Evolutionary conservation across 2,888 invertebrate genomes (phyloP), one percentile per base, ranked within the genome.

Genomic region (Limnephilus marmoratus): DNA sequence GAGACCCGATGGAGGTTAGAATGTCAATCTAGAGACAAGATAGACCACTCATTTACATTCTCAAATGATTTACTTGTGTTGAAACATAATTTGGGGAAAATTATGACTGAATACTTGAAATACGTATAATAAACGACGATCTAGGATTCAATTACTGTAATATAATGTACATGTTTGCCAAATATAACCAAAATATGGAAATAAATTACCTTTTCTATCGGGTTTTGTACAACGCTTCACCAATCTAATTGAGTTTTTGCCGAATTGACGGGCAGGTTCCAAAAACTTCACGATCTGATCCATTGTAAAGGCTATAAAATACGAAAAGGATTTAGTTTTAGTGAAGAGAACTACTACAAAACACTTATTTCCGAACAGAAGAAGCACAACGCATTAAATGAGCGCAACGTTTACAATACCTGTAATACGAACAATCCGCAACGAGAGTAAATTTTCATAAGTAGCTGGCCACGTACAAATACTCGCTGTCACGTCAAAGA

Each of bases 171-270:
- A 68, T 68, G 68, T 24, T 68, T 7, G 7, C 2, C 68, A 24
- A 68, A 68, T 68, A 24, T n/a, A 68, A 68, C 24, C 24, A n/a
- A 68, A 68, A 68, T 68, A 68, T 5, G 68, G 68, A 68, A 24
- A 68, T 68, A 89, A 86, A 18, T 94, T 96, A 99, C 99, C 99
- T 98, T 99, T 99, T 95, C 99, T 97, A 95, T 99, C 99, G 91
- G 99, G 99, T 96, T 99, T 99, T 92, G 99, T 99, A 96, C 99
- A 99, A 95, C 99, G 98, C 96, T 99, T 99, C 82, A 99, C 99
- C 95, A 99, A 97, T 96, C 99, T 97, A 95, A 99, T 97, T 53
- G 99, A 99, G 96, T 99, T 99, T 96, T 99, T 99, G 94, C 99
- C 97, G 95, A 99, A 99, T 95, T 99, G 98, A 95, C 98, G 98